Evolutionary conservation across 2,888 invertebrate genomes (phyloP), one percentile per base, ranked within the genome.

Genomic region (Lithophane socia): DNA sequence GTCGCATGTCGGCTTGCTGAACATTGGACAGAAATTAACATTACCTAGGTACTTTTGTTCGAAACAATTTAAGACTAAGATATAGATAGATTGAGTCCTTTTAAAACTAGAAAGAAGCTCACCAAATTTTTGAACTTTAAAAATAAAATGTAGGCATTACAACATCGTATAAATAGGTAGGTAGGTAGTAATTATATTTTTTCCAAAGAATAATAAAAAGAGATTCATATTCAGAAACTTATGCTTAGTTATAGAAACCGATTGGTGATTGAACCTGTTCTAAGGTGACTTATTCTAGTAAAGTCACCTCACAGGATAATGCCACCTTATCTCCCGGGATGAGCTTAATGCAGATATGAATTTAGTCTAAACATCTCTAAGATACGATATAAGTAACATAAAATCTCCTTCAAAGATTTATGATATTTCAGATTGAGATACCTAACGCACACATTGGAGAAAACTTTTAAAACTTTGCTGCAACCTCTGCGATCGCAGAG

Each of bases 1-100:
- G 58, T 96, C 95, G 87, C 94, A 93, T 2, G 90, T 89, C 4
- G 95, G 95, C 82, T 95, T 94, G 84, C 96, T 96, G 87, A 58
- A 80, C 10, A 73, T 49, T n/a, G 16, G 13, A 73, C 10, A 66
- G 24, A 65, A 29, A 69, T 21, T 12, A 24, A 66, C 13, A 63
- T 68, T 37, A 37, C 4, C 37, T 37, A 29, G 13, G 10, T 44
- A 52, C 18, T 56, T 56, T 80, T n/a, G 13, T 24, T 71, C 13
- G 7, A 12, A 56, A 44, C 8, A 24, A 24, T 16, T 60, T 60
- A 37, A 54, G 13, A 29, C 49, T 47, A 18, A 37, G 4, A 71
- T 1, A 65, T 12, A 37, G 4, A 71, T 1, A 65, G 9, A n/a
- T 64, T 29, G 29, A 64, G 63, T 16, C 47, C 16, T 47, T 16